Evolutionary conservation across 1,140 invertebrate species (phyloP).

Genomic region (Oscheius sp.): DNA sequence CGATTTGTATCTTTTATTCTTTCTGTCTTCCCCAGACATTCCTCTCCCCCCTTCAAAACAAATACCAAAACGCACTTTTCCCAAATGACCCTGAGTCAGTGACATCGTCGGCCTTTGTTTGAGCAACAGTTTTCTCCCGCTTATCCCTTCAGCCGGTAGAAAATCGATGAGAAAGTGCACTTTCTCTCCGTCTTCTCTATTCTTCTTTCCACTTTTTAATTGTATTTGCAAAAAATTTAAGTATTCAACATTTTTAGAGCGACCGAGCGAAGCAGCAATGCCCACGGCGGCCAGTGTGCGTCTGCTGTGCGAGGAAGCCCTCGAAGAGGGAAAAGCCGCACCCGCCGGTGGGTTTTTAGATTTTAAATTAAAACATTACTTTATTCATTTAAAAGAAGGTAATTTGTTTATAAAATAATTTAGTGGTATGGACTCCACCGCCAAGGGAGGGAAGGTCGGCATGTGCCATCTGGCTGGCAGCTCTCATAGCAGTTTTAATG

Average conservation of each 20-base stretch:
- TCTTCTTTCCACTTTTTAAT: background rate
- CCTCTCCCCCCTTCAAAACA: too few relatives aligned
- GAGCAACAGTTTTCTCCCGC: background rate
- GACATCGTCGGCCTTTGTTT: background rate
- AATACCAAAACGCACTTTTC: too few relatives aligned
- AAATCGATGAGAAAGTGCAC: too few relatives aligned
- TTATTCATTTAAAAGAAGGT: background rate
- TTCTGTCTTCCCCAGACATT: too few relatives aligned
- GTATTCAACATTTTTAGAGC: background rate
- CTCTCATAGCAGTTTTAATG: constrained; percentile 12
- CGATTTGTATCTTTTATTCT: background rate
- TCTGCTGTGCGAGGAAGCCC: background rate
- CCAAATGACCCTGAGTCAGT: background rate
- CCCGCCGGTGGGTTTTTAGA: background rate
- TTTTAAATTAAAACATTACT: background rate
- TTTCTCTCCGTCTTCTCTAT: background rate
- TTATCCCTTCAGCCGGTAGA: background rate
- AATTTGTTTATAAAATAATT: background rate
- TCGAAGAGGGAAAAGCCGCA: background rate
- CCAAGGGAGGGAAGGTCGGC: background rate
- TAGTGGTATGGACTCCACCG: background rate
- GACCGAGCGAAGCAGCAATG: background rate
- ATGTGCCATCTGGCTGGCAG: constrained; percentile 7
- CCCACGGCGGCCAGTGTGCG: background rate
- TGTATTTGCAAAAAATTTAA: background rate